Base-by-base conservation (phyloP, 2,888 invertebrate genomes). In the Brenthis hecate region DNA sequence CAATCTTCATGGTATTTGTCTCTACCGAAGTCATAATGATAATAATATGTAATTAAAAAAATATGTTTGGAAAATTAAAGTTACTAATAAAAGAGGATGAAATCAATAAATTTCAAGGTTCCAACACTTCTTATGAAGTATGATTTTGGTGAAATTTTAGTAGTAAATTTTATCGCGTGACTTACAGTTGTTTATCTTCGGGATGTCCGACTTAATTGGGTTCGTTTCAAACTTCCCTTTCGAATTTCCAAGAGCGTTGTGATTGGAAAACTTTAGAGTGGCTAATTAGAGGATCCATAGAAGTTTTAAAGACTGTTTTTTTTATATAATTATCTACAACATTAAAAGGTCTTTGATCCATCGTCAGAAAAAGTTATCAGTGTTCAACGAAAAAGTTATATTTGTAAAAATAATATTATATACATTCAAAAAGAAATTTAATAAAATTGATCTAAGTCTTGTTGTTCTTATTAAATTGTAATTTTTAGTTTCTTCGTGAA, bases 201-300 rank as follows among this genome's bases (percentile, higher is more conserved):
- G 66, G 73, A 73, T 71, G 72, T 75, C 68, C 66, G 69, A 72
- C 68, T 73, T 74, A 76, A 75, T 76, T 75, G 75, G 72, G 72
- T 73, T 75, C 75, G 69, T 72, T 70, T 67, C 67, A 69, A 76
- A 74, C 70, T 74, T 75, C 57, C 66, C 64, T 71, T 69, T 72
- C 70, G 55, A 55, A 72, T 67, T 72, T 72, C 66, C 66, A 72
- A 67, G 72, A 58, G 58, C 65, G 56, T 70, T 65, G 65, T 69
- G 72, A 72, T 72, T 72, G 72, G 72, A 67, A 72, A 72, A 69
- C 69, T 72, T 70, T 57, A 54, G 66, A 70, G 69, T 66, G 70
- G 65, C 72, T 70, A 72, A 72, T 72, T 72, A 72, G 67, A 65
- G 72, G 65, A 70, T 72, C 65, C 61, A 43, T 67, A 56, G 48